Evolutionary conservation across 2,113 vertebrate genomes (phyloP).

Genomic region (Paralichthys olivaceus): DNA sequence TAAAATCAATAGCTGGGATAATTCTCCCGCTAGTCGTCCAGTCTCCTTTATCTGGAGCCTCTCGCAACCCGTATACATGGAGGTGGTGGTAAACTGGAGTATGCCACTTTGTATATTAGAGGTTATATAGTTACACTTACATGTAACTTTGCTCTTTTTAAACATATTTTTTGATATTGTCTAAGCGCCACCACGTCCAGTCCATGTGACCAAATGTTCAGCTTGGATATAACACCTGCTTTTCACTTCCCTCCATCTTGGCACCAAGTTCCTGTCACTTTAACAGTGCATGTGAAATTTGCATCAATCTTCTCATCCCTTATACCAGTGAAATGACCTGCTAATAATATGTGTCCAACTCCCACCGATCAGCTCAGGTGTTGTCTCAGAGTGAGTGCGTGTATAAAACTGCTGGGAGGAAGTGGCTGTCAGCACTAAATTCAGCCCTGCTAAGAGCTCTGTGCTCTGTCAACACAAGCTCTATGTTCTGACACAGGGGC

Average conservation of each 20-base stretch:
- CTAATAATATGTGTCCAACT: slow-evolving; percentile 41
- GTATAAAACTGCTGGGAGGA: slow-evolving; percentile 69
- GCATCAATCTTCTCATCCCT: not conserved
- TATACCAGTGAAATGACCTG: not conserved
- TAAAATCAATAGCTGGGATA: slow-evolving; percentile 97
- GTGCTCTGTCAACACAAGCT: slow-evolving; percentile 75
- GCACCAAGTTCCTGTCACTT: not conserved
- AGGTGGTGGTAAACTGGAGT: slow-evolving; percentile 57
- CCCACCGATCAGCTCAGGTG: slow-evolving; percentile 54
- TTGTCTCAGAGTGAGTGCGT: slow-evolving; percentile 59
- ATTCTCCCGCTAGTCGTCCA: slow-evolving; percentile 89
- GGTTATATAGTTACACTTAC: slow-evolving; percentile 47
- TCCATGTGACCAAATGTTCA: not conserved
- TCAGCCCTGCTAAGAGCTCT: slow-evolving; percentile 56
- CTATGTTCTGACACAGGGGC: slow-evolving; percentile 70
- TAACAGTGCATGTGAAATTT: not conserved
- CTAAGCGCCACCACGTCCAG: not conserved
- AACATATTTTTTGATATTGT: slow-evolving; percentile 15
- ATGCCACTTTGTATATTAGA: slow-evolving; percentile 37
- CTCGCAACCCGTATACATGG: slow-evolving; percentile 71
- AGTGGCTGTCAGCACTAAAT: slow-evolving; percentile 75
- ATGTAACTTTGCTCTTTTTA: slow-evolving; percentile 47
- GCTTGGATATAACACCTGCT: not conserved
- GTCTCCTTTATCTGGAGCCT: slow-evolving; percentile 81
- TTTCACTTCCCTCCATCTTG: not conserved